Base-by-base conservation (phyloP, 2,797 vertebrate genomes). In the Acanthurus lineatus region DNA sequence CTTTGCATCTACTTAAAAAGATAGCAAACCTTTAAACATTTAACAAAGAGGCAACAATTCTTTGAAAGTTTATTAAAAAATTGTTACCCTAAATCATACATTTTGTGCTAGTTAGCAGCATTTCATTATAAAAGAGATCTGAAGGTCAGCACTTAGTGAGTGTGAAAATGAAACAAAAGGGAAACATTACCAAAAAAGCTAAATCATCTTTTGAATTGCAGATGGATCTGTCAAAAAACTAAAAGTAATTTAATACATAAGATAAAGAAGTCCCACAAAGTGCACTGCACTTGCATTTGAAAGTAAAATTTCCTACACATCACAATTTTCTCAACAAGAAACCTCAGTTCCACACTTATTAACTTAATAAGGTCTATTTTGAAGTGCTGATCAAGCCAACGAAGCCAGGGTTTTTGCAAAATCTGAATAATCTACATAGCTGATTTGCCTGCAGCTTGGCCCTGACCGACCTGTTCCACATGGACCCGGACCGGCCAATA, bases 371-470 rank as follows among this genome's bases (percentile, higher is more conserved):
- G 16, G 16, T 48, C 40, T 47, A 12, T 61, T 77, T 20, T 53
- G 28, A 22, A 56, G 12, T 52, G n/a, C 16, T 69, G 58, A 28
- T 38, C 58, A 58, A 74, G 51, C 47, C 69, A n/a, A 54, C 0
- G 2, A 60, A 64, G 47, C 19, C 40, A 53, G 47, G 10, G 15
- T 35, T 63, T 69, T 63, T 49, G 63, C 32, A 73, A 68, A 42
- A 81, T 70, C 45, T 69, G 22, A 86, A 81, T 61, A 77, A 76
- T 70, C 28, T 76, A 85, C 72, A 74, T 5, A 56, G 47, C 54
- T 64, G 42, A 71, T 77, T 77, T 79, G 51, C n/a, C 67, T 68
- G 76, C 38, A 74, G 73, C 51, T 69, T 20, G 16, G 54, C 10
- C 14, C 40, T 35, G 73, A 59, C 45, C 6, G 48, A 72, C 63